These are phyloP conservation scores for Ferrisia virgata DNA, from an alignment of 2,888 invertebrate species.

Conservation along the genomic window DNA sequence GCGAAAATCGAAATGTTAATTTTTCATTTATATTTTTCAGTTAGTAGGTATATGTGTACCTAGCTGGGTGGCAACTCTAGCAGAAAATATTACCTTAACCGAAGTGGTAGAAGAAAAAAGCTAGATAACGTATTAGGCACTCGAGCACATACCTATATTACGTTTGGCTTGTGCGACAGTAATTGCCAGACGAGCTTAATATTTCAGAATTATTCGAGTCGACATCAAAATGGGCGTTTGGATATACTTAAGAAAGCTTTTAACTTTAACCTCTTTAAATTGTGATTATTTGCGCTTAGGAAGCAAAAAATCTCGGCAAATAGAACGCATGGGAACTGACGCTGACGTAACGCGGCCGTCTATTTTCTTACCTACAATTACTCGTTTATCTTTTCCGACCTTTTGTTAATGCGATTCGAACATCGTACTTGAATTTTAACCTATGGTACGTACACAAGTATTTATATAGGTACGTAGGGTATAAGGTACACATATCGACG, in stretches of 20 bases:
- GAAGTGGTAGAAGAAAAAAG: neutral
- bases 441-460: neutral
- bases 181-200: slow-evolving; percentile 1
- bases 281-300: neutral
- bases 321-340: slow-evolving; percentile 9
- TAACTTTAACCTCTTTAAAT: slow-evolving; percentile 12
- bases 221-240: slow-evolving; percentile 1
- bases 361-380: neutral
- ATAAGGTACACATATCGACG: neutral
- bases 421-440: neutral
- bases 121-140: neutral
- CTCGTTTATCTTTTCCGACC: neutral
- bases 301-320: neutral
- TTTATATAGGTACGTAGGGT: too few species aligned
- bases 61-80: too few species aligned
- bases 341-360: neutral
- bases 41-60: too few species aligned
- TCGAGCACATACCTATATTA: neutral
- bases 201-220: slow-evolving; percentile 7
- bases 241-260: slow-evolving; percentile 15
- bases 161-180: neutral
- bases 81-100: too few species aligned
- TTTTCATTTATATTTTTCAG: neutral
- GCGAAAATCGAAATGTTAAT: neutral
- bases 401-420: neutral